Conservation (phyloP, 2,888 invertebrate genomes). For the Heteropelma amictum region DNA sequence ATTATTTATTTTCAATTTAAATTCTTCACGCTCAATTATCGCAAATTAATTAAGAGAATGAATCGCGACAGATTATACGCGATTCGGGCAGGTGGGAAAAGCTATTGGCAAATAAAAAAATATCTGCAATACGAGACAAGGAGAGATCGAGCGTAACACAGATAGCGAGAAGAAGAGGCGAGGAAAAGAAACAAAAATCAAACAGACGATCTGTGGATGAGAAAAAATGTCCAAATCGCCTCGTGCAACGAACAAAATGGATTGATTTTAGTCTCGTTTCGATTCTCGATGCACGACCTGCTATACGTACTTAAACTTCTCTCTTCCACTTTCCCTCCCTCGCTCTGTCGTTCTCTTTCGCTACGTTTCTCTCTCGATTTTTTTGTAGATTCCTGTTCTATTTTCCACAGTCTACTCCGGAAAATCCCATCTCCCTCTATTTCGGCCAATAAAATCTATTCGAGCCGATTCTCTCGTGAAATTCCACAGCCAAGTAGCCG, state of each 20-base stretch:
- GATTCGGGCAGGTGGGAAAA: neutral
- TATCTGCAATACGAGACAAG: neutral
- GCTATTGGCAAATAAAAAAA: neutral
- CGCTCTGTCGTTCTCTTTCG: slow-evolving; percentile 22
- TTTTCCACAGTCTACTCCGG: slow-evolving; percentile 38
- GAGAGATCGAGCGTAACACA: neutral
- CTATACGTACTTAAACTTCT: slow-evolving; percentile 38
- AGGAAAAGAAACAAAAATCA: slow-evolving; percentile 7
- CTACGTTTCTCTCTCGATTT: slow-evolving; percentile 31
- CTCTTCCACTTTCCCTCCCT: neutral
- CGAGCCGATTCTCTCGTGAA: slow-evolving; percentile 54
- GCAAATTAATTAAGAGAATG: no score
- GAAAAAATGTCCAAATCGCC: slow-evolving; percentile 48
- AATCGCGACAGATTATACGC: neutral
- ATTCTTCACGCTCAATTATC: no score
- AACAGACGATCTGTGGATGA: slow-evolving; percentile 5
- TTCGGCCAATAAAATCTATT: slow-evolving; percentile 64
- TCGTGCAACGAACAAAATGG: slow-evolving; percentile 34
- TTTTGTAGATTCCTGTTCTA: slow-evolving; percentile 21
- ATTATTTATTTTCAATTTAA: no score
- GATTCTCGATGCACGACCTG: slow-evolving; percentile 44
- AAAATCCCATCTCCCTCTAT: slow-evolving; percentile 58
- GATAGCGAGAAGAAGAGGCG: neutral
- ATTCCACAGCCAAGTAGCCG: slow-evolving; percentile 54
- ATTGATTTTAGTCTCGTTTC: slow-evolving; percentile 43